A percentile compares a stretch with the other conserved stretches of the same genome.
Conservation (phyloP, 2,113 vertebrate genomes). For the Patagioenas fasciata region DNA sequence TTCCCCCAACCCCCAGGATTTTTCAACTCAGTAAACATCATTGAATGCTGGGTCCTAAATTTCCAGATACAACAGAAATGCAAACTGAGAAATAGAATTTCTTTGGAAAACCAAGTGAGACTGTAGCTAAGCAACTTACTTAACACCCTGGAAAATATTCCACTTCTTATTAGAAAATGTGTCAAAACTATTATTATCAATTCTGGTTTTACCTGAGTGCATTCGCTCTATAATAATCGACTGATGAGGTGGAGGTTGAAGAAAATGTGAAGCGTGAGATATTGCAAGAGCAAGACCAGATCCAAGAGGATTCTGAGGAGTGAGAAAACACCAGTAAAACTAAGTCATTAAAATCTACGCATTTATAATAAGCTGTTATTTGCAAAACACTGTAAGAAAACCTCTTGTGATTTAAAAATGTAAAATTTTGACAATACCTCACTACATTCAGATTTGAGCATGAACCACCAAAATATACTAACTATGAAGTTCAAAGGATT, state of each 20-base stretch:
- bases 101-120: not conserved
- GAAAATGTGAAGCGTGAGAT: constrained; percentile 97
- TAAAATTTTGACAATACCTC: not conserved
- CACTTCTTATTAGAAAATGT: not conserved
- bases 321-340: constrained; percentile 19
- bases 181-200: not conserved
- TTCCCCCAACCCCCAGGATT: not conserved
- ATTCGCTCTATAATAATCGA: constrained; percentile 99
- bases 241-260: constrained; percentile 98
- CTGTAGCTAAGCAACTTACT: not conserved
- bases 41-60: not conserved
- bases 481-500: not conserved
- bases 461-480: not conserved
- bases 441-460: not conserved
- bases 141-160: not conserved
- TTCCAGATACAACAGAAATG: not conserved
- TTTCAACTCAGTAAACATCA: not conserved
- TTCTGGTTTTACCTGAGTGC: constrained; percentile 89
- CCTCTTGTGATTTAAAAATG: not conserved
- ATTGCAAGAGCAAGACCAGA: constrained; percentile 94
- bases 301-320: constrained; percentile 87
- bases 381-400: not conserved
- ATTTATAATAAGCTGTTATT: not conserved
- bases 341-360: not conserved
- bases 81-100: not conserved